Base-by-base conservation (phyloP, 2,888 invertebrate species). In the Melangyna quadrimaculata region DNA sequence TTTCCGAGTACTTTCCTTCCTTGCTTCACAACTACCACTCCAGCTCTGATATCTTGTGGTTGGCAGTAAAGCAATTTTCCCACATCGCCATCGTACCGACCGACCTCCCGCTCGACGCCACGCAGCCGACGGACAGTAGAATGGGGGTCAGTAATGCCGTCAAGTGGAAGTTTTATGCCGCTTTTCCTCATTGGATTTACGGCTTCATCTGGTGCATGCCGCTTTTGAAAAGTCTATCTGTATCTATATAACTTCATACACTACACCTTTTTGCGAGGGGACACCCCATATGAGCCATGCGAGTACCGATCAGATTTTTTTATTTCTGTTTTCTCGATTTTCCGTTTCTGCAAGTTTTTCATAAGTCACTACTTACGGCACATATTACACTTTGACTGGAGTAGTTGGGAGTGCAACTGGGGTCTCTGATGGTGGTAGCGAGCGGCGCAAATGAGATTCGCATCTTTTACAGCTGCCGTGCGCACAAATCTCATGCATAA, bases 111-210 rank as follows among this genome's bases (percentile, higher is more conserved):
- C 22, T 4, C 27, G 79, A 53, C 69, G 67, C 10, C n/a, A n/a
- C n/a, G n/a, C n/a, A n/a, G 8, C 45, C 22, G 72, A 72, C 57
- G 40, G 17, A 51, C 51, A 24, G n/a, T 29, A 53, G 78, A 86
- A 86, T 86, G 81, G 59, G 81, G 86, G 86, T 86, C 86, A 86
- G 86, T 86, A 86, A 81, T 81, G 81, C 78, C 72, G 78, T 59
- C 48, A 69, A 71, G 81, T 86, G 86, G 81, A 81, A 80, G 81
- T 81, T 51, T 81, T 73, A 69, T 78, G 69, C 65, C 69, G 77
- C 53, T 81, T 86, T 86, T 86, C 86, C 86, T 72, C 81, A 86
- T 86, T 86, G 77, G 86, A 86, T 81, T 86, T 86, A 86, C 86
- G 81, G 86, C 81, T 81, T 86, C 86, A 81, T 84, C 72, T 71